phyloP scores from a whole-genome alignment of 1,140 invertebrate genomes.

The Arion vulgaris region DNA sequence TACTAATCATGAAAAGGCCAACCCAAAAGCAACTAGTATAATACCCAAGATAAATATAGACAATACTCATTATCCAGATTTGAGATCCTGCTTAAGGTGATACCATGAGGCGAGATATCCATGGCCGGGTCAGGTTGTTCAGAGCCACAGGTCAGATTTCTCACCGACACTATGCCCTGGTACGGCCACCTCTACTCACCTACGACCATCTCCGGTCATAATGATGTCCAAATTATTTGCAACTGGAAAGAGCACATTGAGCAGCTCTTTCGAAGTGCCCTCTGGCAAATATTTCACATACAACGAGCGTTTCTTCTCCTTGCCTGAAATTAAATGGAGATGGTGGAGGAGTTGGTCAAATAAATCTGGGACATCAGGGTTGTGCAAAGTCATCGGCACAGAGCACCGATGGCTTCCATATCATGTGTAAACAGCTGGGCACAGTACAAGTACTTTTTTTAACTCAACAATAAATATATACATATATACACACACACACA shows the following conservation, averaged over 20 bases:
- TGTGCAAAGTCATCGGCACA: constrained; percentile 25
- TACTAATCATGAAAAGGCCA: background rate
- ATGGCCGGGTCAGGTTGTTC: constrained; percentile 14
- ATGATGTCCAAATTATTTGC: constrained; percentile 44
- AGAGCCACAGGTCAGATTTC: constrained; percentile 36
- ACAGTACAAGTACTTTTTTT: background rate
- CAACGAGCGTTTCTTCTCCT: constrained; percentile 41
- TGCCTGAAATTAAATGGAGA: constrained; percentile 38
- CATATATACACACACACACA: background rate
- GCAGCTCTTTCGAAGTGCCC: constrained; percentile 41
- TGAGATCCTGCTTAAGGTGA: constrained; percentile 7
- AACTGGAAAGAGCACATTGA: constrained; percentile 43
- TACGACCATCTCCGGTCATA: constrained; percentile 38
- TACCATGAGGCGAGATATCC: constrained; percentile 25
- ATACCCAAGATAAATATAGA: constrained; percentile 1
- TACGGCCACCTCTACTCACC: constrained; percentile 40
- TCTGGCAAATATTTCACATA: constrained; percentile 44
- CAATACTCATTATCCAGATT: constrained; percentile 20
- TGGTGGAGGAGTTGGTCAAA: constrained; percentile 33
- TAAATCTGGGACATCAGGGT: background rate
- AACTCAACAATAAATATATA: background rate
- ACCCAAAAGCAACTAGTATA: background rate
- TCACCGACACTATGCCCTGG: constrained; percentile 39
- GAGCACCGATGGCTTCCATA: constrained; percentile 12
- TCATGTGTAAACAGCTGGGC: background rate